Evolutionary conservation across 2,797 vertebrate species (phyloP), one percentile per base, ranked within the genome.

Genomic region (Chelon auratus): DNA sequence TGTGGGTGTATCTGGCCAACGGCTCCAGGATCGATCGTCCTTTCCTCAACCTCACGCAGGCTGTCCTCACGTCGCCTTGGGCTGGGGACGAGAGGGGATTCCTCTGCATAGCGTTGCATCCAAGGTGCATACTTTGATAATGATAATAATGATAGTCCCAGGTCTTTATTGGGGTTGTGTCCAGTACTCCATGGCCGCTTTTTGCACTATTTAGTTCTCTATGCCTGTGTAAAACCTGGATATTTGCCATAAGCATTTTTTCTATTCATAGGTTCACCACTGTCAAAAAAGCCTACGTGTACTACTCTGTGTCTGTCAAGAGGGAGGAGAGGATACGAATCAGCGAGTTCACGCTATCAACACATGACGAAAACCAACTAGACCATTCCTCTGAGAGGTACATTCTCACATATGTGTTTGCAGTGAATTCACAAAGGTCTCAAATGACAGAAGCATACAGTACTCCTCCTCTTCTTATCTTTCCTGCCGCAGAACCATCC

Each of bases 71-170:
- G 0, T 95, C 95, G 0, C 94, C 93, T 0, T 96, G 95, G 94
- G 62, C 91, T 0, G 95, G 95, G 39, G 95, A 96, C 1, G 95
- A 96, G 86, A 90, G 95, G 69, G 95, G 95, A 5, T 95, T 96
- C 74, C 94, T 96, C 48, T 95, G 95, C 77, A 89, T 96, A 2
- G 94, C 93, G 5, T 87, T 96, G 8, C 95, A 96, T 59, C 95
- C 95, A 3, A 90, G 89, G 80, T 96, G 78, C 54, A 60, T 53
- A 17, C 36, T 5, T n/a, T 54, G 4, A 40, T 2, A 50, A 43
- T 17, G n/a, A 22, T 9, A 53, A 40, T 2, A 50, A 43, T 17
- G n/a, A 22, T 9, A 53, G 18, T 3, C 13, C 10, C 37, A 43
- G 12, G 48, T 22, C 13, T 52, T 22, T 15, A 8, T 39, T 5